Conservation (phyloP, 2,797 vertebrate genomes). For the Rhadinocentrus ornatus region DNA sequence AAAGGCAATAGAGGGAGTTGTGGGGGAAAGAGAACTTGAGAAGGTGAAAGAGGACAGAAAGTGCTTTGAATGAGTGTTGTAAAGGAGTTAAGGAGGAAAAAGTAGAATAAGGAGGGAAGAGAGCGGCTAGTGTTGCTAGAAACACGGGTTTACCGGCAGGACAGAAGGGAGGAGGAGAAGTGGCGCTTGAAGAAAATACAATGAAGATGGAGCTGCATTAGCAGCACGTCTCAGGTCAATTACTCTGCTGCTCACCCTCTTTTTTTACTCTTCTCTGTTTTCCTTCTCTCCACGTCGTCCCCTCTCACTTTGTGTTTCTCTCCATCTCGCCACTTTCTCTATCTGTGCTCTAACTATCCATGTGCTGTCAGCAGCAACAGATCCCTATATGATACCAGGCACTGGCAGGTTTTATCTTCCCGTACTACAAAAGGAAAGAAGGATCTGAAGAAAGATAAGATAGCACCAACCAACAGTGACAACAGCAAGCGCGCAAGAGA, state of each 20-base stretch:
- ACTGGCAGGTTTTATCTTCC: conserved; percentile 80
- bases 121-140: conserved; percentile 22
- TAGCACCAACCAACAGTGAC: conserved; percentile 71
- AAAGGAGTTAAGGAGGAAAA: conserved; percentile 44
- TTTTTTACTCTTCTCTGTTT: conserved; percentile 45
- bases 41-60: conserved; percentile 75
- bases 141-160: conserved; percentile 47
- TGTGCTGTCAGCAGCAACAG: conserved; percentile 81
- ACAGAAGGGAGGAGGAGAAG: conserved; percentile 33
- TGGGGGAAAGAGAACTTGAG: conserved; percentile 59
- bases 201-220: conserved; percentile 70
- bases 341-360: conserved; percentile 73
- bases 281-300: conserved; percentile 54
- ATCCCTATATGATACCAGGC: conserved; percentile 81
- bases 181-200: conserved; percentile 58
- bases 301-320: conserved; percentile 59
- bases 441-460: conserved; percentile 80
- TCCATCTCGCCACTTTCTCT: conserved; percentile 63
- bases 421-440: conserved; percentile 77
- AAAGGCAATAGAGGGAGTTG: conserved; percentile 56
- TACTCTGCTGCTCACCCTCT: conserved; percentile 66
- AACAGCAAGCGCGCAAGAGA: conserved; percentile 61
- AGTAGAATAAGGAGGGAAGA: conserved; percentile 20
- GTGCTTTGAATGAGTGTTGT: conserved; percentile 63
- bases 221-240: conserved; percentile 76